phyloP scores from a whole-genome alignment of 2,888 invertebrate species.

The Criorhina ranunculi region DNA sequence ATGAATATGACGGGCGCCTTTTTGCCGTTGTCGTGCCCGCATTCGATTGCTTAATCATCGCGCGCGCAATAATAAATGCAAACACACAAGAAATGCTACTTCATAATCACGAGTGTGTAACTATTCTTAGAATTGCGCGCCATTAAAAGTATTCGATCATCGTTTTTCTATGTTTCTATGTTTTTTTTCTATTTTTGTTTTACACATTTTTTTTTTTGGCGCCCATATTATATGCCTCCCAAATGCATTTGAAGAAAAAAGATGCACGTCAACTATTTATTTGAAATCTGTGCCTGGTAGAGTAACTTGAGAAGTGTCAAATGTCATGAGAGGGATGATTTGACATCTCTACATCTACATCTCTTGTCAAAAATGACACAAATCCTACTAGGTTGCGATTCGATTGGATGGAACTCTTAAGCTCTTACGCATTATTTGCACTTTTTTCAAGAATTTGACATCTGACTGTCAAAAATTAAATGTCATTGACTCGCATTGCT shows the following conservation, averaged over 20 bases:
- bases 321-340: background rate
- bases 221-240: background rate
- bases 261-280: no score
- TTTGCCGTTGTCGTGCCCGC: slow-evolving; percentile 57
- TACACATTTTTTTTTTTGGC: background rate
- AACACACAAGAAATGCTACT: slow-evolving; percentile 8
- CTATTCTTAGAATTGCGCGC: slow-evolving; percentile 40
- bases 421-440: no score
- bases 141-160: slow-evolving; percentile 5
- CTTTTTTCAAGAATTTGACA: no score
- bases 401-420: no score
- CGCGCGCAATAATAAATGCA: slow-evolving; percentile 12
- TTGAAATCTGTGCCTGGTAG: no score
- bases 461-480: no score
- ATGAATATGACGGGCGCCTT: slow-evolving; percentile 55
- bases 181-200: background rate
- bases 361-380: no score
- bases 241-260: no score
- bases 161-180: slow-evolving; percentile 23
- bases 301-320: slow-evolving; percentile 1
- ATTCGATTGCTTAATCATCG: slow-evolving; percentile 54
- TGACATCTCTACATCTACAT: no score
- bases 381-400: no score
- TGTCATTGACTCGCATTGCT: no score
- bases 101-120: slow-evolving; percentile 25